A percentile compares a stretch with the other conserved stretches of the same genome.
Evolutionary conservation across 2,797 vertebrate genomes (phyloP).

Genomic region (Hoplostethus atlanticus): DNA sequence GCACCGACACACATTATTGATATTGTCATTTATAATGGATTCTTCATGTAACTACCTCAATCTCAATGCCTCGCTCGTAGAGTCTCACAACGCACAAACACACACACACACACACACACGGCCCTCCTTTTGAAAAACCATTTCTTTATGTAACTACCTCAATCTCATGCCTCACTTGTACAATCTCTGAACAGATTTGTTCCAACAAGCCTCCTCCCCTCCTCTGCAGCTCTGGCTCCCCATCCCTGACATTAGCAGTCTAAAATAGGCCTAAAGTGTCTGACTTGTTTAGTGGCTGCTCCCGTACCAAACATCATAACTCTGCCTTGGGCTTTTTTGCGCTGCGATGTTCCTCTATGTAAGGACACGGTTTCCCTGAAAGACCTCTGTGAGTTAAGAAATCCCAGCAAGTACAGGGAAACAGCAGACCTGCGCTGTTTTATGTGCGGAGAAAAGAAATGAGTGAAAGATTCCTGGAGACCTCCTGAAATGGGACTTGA

Average conservation of each 20-base stretch:
- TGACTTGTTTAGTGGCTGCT: slow-evolving; percentile 47
- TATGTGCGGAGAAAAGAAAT: slow-evolving; percentile 43
- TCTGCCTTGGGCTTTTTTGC: slow-evolving; percentile 41
- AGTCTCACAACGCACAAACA: slow-evolving; percentile 4
- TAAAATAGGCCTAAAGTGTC: slow-evolving; percentile 59
- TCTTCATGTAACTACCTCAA: background rate
- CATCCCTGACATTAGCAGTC: slow-evolving; percentile 32
- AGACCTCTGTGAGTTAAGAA: slow-evolving; percentile 49
- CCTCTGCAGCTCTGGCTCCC: slow-evolving; percentile 24
- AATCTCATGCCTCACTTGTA: background rate
- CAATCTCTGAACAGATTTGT: slow-evolving; percentile 33
- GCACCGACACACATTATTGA: background rate
- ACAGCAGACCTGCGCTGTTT: slow-evolving; percentile 44
- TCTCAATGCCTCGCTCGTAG: slow-evolving; percentile 26
- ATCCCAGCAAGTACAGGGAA: slow-evolving; percentile 44
- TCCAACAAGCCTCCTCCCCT: slow-evolving; percentile 16
- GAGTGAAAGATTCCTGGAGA: slow-evolving; percentile 49
- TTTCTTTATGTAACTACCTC: background rate
- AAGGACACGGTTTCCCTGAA: slow-evolving; percentile 39
- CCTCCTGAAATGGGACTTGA: slow-evolving; percentile 61
- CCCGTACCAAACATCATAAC: slow-evolving; percentile 47
- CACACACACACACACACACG: background rate
- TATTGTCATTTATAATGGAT: background rate
- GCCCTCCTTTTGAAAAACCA: no score
- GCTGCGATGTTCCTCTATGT: slow-evolving; percentile 9